Conservation (phyloP, 2,888 invertebrate genomes). For the Drosophila recens region DNA sequence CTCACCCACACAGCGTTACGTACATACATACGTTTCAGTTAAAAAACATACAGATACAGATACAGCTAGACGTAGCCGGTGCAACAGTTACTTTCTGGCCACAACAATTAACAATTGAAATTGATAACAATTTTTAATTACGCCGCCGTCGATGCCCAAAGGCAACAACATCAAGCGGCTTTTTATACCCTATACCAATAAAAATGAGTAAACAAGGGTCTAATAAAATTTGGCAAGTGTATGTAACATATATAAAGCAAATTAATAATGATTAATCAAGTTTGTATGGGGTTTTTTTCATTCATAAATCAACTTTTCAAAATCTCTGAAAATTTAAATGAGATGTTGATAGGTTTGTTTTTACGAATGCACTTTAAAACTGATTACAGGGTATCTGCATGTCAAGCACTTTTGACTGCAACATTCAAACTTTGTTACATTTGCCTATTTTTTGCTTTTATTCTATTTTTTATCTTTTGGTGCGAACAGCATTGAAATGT, state of each 20-base stretch:
- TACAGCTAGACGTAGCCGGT: slow-evolving; percentile 9
- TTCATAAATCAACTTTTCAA: no score
- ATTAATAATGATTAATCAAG: not conserved
- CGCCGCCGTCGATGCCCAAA: slow-evolving; percentile 50
- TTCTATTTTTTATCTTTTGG: slow-evolving; percentile 29
- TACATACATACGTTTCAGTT: slow-evolving; percentile 5
- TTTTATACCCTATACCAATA: slow-evolving; percentile 23
- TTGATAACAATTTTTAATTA: slow-evolving; percentile 72
- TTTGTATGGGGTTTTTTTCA: no score
- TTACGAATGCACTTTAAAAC: not conserved
- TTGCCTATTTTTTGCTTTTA: slow-evolving; percentile 15
- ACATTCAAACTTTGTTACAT: not conserved
- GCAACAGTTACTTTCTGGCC: slow-evolving; percentile 39
- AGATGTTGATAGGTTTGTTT: no score
- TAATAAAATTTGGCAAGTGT: slow-evolving; percentile 5
- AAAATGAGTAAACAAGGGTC: slow-evolving; percentile 6
- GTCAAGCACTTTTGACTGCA: not conserved
- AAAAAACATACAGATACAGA: slow-evolving; percentile 9
- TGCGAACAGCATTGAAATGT: slow-evolving; percentile 45
- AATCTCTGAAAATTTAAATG: no score
- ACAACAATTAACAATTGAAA: slow-evolving; percentile 74
- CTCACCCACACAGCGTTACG: slow-evolving; percentile 13
- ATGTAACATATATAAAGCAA: slow-evolving; percentile 2
- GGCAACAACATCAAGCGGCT: slow-evolving; percentile 20
- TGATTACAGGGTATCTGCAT: slow-evolving; percentile 3